Percentiles rank a stretch among this genome's conserved stretches.
Evolutionary conservation across 2,888 invertebrate species (phyloP).

Genomic region (Elegia similella): DNA sequence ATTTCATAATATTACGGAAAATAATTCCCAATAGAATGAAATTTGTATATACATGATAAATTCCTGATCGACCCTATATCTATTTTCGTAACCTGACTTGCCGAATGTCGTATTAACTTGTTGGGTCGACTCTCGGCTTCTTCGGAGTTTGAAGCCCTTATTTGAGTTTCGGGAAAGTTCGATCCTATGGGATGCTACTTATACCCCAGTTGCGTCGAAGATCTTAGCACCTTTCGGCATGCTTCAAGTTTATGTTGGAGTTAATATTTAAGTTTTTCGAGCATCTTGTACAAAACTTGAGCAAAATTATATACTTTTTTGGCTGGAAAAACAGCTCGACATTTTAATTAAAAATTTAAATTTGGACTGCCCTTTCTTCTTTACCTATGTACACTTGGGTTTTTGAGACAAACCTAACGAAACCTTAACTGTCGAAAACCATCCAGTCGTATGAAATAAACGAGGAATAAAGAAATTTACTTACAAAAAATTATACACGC

Average conservation of each 20-base stretch:
- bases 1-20: too few relatives aligned
- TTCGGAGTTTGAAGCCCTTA: slow-evolving; percentile 13
- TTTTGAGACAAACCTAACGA: too few relatives aligned
- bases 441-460: too few relatives aligned
- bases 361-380: too few relatives aligned
- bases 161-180: slow-evolving; percentile 15
- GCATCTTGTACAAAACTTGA: not conserved
- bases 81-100: slow-evolving; percentile 3
- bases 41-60: not conserved
- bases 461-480: too few relatives aligned
- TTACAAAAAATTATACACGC: too few relatives aligned
- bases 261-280: not conserved
- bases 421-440: too few relatives aligned
- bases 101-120: slow-evolving; percentile 10
- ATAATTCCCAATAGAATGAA: too few relatives aligned
- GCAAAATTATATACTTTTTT: too few relatives aligned
- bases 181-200: slow-evolving; percentile 6
- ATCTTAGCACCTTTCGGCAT: slow-evolving; percentile 11
- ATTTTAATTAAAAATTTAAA: too few relatives aligned
- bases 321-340: too few relatives aligned
- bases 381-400: too few relatives aligned
- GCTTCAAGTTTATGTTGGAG: not conserved
- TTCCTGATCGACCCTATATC: not conserved
- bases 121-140: slow-evolving; percentile 13
- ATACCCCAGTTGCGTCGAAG: not conserved